phyloP scores from a whole-genome alignment of 2,113 vertebrate species.

The Hoplias malabaricus region DNA sequence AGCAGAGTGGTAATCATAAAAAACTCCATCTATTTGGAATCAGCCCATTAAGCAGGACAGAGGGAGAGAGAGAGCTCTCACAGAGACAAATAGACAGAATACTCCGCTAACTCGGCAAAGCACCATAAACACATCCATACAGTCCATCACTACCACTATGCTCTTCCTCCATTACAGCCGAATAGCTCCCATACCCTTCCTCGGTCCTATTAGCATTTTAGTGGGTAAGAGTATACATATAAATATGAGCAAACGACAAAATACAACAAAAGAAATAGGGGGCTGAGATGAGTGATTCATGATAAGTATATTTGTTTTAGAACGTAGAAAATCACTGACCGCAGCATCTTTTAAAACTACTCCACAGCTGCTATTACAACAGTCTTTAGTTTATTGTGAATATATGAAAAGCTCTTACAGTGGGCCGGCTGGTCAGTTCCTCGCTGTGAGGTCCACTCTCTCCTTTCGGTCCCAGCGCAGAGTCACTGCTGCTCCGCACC shows the following conservation, averaged over 20 bases:
- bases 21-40: constrained; percentile 50
- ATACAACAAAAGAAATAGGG: background rate
- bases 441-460: constrained; percentile 71
- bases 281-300: background rate
- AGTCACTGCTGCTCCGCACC: constrained; percentile 95
- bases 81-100: constrained; percentile 48
- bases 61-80: constrained; percentile 24
- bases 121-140: constrained; percentile 36
- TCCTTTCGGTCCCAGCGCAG: constrained; percentile 72
- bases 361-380: background rate
- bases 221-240: background rate
- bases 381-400: background rate
- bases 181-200: constrained; percentile 3
- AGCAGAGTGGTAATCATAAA: constrained; percentile 48
- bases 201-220: constrained; percentile 23
- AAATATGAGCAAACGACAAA: constrained; percentile 30
- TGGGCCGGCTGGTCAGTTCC: constrained; percentile 47
- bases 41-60: constrained; percentile 52
- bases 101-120: constrained; percentile 38
- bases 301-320: background rate
- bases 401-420: constrained; percentile 4
- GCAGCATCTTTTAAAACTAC: background rate
- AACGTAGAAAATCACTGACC: background rate
- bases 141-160: constrained; percentile 8
- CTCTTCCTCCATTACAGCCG: constrained; percentile 14